These are phyloP conservation scores for Zhuqinia jingwanae DNA, from an alignment of 2,888 invertebrate species.

Conservation along the genomic window DNA sequence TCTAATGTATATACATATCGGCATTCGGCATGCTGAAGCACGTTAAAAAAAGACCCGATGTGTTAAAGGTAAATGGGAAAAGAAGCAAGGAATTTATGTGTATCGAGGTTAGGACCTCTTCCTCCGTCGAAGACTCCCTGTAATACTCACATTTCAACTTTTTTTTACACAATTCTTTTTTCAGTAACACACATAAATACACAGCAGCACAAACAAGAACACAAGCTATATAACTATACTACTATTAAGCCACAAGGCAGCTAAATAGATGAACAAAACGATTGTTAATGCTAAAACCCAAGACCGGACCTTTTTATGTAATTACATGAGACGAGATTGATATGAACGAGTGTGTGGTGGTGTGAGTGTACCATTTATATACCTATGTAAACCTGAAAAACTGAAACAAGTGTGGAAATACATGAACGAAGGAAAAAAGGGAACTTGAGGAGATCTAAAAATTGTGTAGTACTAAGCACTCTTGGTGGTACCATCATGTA, in stretches of 20 bases:
- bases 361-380: neutral
- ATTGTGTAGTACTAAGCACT: neutral
- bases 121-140: constrained; percentile 16
- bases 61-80: constrained; percentile 52
- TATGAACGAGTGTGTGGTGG: neutral
- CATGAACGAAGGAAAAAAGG: neutral
- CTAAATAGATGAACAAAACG: neutral
- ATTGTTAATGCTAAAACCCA: neutral
- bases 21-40: neutral
- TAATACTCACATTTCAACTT: constrained; percentile 23
- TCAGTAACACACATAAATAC: neutral
- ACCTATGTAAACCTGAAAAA: constrained; percentile 16
- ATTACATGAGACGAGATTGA: neutral
- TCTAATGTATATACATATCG: neutral
- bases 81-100: neutral
- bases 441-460: neutral
- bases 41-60: neutral
- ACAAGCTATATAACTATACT: too few relatives aligned
- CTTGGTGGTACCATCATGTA: neutral
- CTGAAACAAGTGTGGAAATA: neutral
- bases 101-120: constrained; percentile 10
- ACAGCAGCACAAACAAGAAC: neutral
- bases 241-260: neutral
- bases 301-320: constrained; percentile 41
- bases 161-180: neutral